phyloP scores from a whole-genome alignment of 2,797 vertebrate genomes.

The Chloroceryle inda region DNA sequence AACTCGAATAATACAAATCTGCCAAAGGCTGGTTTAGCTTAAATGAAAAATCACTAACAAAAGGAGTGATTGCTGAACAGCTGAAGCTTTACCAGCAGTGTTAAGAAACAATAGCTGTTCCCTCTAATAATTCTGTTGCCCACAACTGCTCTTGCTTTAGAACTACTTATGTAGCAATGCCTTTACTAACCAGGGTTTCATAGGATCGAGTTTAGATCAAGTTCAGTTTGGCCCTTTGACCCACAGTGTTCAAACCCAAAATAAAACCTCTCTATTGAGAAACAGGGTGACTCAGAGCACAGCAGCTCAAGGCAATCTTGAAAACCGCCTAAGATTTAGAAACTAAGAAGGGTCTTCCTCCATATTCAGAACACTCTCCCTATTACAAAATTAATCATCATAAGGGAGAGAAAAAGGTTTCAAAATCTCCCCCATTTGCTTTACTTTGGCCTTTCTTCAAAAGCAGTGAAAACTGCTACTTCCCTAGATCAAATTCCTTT shows the following conservation, averaged over 20 bases:
- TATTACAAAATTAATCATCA: neutral
- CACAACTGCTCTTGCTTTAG: neutral
- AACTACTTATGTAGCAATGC: neutral
- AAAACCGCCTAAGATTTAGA: neutral
- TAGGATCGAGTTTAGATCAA: neutral
- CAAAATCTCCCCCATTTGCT: neutral
- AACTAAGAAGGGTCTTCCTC: neutral
- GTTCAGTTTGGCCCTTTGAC: neutral
- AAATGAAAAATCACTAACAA: neutral
- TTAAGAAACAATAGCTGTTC: neutral
- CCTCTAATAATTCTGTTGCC: neutral
- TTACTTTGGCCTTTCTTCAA: neutral
- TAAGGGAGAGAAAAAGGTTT: neutral
- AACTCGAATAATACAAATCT: neutral
- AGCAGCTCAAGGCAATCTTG: neutral
- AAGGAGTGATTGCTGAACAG: neutral
- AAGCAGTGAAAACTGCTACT: neutral
- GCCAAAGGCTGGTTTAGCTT: neutral
- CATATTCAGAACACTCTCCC: neutral
- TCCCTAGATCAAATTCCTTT: neutral
- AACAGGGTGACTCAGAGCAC: neutral
- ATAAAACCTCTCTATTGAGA: neutral
- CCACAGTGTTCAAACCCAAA: neutral
- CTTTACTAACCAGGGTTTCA: neutral
- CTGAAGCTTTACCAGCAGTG: neutral